Evolutionary conservation across 2,113 vertebrate genomes (phyloP).

Genomic region (Raja brachyura): DNA sequence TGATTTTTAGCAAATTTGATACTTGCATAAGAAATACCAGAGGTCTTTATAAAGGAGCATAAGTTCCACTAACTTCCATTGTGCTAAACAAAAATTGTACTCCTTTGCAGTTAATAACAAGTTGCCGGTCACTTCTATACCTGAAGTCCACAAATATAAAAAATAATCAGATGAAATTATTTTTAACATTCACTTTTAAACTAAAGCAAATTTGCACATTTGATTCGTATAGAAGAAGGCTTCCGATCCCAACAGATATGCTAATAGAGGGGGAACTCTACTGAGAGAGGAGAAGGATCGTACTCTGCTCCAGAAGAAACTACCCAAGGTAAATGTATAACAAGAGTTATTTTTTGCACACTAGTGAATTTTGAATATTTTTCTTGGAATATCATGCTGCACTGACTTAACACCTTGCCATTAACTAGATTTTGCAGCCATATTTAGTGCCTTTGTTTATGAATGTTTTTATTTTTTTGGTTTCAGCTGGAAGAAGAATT

Average conservation of each 20-base stretch:
- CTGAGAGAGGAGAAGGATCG: conserved; percentile 55
- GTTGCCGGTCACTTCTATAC: not conserved
- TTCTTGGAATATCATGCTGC: not conserved
- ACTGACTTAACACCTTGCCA: not conserved
- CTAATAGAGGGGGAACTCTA: conserved; percentile 55
- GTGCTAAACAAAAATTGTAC: not conserved
- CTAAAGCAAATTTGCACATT: not conserved
- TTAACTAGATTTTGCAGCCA: not conserved
- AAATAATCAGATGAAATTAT: not conserved
- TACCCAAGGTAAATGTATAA: conserved; percentile 49
- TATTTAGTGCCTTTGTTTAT: not conserved
- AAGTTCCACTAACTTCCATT: not conserved
- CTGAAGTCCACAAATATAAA: not conserved
- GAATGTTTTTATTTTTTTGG: not conserved
- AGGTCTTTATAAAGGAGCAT: not conserved
- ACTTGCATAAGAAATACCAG: not conserved
- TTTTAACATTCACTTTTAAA: not conserved
- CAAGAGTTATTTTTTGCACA: not conserved
- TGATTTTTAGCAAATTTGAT: too few species aligned
- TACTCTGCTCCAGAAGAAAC: conserved; percentile 51
- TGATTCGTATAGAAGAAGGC: conserved; percentile 52
- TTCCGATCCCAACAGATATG: conserved; percentile 54
- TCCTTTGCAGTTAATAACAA: not conserved
- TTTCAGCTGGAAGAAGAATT: conserved; percentile 32
- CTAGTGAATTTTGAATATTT: not conserved